Base-by-base conservation (phyloP, 2,888 invertebrate genomes). In the Drosophila formosana region DNA sequence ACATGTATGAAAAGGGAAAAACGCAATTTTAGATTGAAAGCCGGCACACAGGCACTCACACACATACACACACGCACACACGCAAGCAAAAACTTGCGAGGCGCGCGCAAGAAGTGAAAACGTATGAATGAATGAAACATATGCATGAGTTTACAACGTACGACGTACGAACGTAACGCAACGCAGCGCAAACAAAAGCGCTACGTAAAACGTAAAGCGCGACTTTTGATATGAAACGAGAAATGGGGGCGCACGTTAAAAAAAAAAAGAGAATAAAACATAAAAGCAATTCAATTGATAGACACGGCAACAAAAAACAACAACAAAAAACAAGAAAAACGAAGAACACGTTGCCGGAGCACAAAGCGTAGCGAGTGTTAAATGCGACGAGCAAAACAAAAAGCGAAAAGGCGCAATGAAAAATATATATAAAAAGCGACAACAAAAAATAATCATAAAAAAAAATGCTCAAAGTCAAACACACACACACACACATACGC, bases 371-470 rank as follows among this genome's bases (percentile, higher is more conserved):
- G 32, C 63, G 26, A 71, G 63, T 65, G 75, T 55, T 86, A 89
- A 89, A 89, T 52, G 46, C 60, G 62, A 46, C 70, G 85, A 89
- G 65, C 85, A 86, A 79, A 89, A 89, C 89, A 86, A 62, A 88
- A 41, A 41, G 39, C 39, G 39, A 41, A 78, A 53, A 51, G 50
- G 60, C 51, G 78, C 73, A 66, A 74, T 72, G 66, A 72, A 79
- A 72, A 72, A 68, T 66, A 63, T 75, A 62, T 53, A 68, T 71
- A 78, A 72, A 77, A 66, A 79, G 47, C 46, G 71, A 60, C 43
- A 71, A 72, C 43, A 74, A 75, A 64, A 80, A 66, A 86, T 76
- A 81, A 81, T 82, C 80, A 85, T 82, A 86, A 84, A 77, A 84
- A 84, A 77, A 88, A 84, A 82, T 81, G 68, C 74, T 81, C 71